Evolutionary conservation across 2,113 vertebrate species (phyloP).

Genomic region (Epinephelus moara): DNA sequence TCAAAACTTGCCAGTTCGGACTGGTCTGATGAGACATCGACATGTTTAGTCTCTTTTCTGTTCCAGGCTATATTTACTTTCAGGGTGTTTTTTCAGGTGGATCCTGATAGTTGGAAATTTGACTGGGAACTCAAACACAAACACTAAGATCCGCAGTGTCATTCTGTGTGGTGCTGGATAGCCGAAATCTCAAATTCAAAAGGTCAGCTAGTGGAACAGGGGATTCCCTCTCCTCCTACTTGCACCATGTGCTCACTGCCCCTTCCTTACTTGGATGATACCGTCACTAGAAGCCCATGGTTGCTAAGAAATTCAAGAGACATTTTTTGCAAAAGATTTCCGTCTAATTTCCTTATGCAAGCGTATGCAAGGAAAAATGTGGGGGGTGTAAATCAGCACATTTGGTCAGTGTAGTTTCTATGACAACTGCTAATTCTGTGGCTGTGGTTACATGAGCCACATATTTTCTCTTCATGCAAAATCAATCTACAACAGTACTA

Average conservation of each 20-base stretch:
- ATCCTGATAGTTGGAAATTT: background rate
- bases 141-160: background rate
- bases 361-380: background rate
- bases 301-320: background rate
- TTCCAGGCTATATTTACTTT: background rate
- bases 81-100: background rate
- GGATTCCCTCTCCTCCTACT: background rate
- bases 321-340: background rate
- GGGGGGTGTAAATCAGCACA: background rate
- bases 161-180: background rate
- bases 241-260: background rate
- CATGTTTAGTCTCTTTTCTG: background rate
- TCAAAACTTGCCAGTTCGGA: background rate
- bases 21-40: background rate
- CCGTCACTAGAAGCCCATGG: background rate
- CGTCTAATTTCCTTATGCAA: background rate
- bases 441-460: background rate
- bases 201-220: background rate
- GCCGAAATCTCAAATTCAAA: too few species aligned
- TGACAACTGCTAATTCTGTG: background rate
- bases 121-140: background rate
- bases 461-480: too few species aligned
- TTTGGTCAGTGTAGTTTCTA: background rate
- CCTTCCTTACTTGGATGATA: background rate
- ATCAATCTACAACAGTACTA: background rate